Conservation (phyloP, 2,888 invertebrate genomes). For the Phasia obesa region DNA sequence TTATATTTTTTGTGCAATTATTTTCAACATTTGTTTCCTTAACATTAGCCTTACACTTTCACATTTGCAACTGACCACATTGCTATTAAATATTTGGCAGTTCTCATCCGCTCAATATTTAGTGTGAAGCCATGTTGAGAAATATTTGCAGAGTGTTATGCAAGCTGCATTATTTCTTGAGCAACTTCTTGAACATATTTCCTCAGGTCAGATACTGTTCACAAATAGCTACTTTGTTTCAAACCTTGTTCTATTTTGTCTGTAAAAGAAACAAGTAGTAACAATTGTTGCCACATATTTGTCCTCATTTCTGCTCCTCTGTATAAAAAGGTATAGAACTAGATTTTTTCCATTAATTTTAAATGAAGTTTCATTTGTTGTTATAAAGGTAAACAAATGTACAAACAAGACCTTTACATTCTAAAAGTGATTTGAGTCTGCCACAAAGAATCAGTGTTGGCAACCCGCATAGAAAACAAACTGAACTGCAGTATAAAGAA, state of each 20-base stretch:
- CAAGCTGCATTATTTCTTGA: conserved; percentile 5
- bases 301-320: background rate
- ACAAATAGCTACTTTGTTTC: conserved; percentile 13
- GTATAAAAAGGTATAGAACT: conserved; percentile 34
- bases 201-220: conserved; percentile 27
- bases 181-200: background rate
- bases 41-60: too few relatives aligned
- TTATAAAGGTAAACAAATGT: conserved; percentile 25
- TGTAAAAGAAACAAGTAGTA: conserved; percentile 24
- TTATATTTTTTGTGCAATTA: too few relatives aligned
- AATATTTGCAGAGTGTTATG: background rate
- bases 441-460: conserved; percentile 13
- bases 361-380: conserved; percentile 62
- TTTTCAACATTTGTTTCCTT: too few relatives aligned
- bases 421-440: background rate
- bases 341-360: conserved; percentile 74
- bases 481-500: conserved; percentile 19
- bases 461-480: conserved; percentile 31
- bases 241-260: conserved; percentile 43
- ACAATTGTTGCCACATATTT: conserved; percentile 63
- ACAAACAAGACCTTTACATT: conserved; percentile 47
- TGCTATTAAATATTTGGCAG: too few relatives aligned
- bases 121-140: background rate
- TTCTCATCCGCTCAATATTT: conserved; percentile 17
- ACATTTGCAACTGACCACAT: too few relatives aligned